Percentiles rank a stretch among this genome's conserved stretches.
Conservation (phyloP, 2,888 invertebrate genomes). For the Apodemia hepburni region DNA sequence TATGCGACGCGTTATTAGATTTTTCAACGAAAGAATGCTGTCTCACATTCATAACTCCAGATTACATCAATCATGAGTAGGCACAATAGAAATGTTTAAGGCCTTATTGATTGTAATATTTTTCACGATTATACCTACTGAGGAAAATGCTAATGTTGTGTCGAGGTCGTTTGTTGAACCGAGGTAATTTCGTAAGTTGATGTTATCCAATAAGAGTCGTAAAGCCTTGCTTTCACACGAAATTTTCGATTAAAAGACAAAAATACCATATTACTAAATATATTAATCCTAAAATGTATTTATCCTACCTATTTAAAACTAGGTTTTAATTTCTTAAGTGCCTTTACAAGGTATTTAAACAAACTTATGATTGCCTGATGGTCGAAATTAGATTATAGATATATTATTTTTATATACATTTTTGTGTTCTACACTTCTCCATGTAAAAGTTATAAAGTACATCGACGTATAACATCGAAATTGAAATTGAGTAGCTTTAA, state of each 20-base stretch:
- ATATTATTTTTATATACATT: no score
- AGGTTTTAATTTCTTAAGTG: no score
- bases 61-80: slow-evolving; percentile 7
- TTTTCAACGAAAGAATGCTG: slow-evolving; percentile 6
- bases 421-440: no score
- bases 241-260: not conserved
- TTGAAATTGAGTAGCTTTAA: no score
- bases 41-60: slow-evolving; percentile 1
- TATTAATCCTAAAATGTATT: no score
- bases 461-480: no score
- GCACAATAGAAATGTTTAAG: not conserved
- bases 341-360: no score
- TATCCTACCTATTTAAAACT: no score
- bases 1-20: slow-evolving; percentile 4
- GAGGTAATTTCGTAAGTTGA: not conserved
- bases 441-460: no score
- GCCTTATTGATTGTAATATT: slow-evolving; percentile 5
- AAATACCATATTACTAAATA: not conserved
- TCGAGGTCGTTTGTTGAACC: slow-evolving; percentile 12
- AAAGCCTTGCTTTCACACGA: not conserved
- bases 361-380: no score
- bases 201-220: not conserved
- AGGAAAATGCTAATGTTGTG: slow-evolving; percentile 8
- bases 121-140: slow-evolving; percentile 8
- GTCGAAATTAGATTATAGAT: no score